A percentile compares a stretch with the other conserved stretches of the same genome.
Conservation (phyloP, 1,140 invertebrate species). For the Caenorhabditis remanei region DNA sequence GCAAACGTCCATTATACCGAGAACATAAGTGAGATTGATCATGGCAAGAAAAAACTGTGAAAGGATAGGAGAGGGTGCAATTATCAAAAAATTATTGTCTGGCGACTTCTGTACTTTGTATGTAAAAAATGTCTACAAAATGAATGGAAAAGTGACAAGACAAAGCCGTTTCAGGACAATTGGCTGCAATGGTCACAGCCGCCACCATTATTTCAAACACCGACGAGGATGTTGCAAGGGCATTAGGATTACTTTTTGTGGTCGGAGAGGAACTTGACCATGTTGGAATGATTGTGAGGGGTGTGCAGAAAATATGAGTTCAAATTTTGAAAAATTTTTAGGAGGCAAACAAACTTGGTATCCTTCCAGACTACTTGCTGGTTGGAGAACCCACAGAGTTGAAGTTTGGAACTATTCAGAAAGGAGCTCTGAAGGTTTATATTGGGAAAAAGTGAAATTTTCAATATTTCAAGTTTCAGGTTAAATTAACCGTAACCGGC, state of each 20-base stretch:
- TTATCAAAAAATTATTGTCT: conserved; percentile 1
- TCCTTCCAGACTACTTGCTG: conserved; percentile 68
- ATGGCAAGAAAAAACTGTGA: conserved; percentile 29
- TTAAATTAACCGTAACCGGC: conserved; percentile 60
- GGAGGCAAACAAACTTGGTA: conserved; percentile 60
- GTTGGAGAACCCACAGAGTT: conserved; percentile 73
- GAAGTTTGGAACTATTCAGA: conserved; percentile 71
- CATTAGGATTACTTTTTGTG: conserved; percentile 71
- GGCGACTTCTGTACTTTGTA: conserved; percentile 18
- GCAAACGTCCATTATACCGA: neutral
- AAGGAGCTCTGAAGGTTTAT: conserved; percentile 71
- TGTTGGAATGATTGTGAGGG: conserved; percentile 71
- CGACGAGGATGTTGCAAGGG: conserved; percentile 63
- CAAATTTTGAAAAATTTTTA: conserved; percentile 24
- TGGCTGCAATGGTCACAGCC: conserved; percentile 72
- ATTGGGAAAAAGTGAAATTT: neutral
- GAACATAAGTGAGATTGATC: conserved; percentile 38
- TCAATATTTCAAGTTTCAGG: conserved; percentile 20
- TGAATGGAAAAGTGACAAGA: neutral
- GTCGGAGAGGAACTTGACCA: conserved; percentile 75
- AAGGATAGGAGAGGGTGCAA: neutral
- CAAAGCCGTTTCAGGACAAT: conserved; percentile 65
- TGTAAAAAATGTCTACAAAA: neutral
- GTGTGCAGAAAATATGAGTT: neutral
- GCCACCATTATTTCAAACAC: conserved; percentile 63